Evolutionary conservation across 2,888 invertebrate genomes (phyloP), one percentile per base, ranked within the genome.

Genomic region (Subacronicta megacephala): DNA sequence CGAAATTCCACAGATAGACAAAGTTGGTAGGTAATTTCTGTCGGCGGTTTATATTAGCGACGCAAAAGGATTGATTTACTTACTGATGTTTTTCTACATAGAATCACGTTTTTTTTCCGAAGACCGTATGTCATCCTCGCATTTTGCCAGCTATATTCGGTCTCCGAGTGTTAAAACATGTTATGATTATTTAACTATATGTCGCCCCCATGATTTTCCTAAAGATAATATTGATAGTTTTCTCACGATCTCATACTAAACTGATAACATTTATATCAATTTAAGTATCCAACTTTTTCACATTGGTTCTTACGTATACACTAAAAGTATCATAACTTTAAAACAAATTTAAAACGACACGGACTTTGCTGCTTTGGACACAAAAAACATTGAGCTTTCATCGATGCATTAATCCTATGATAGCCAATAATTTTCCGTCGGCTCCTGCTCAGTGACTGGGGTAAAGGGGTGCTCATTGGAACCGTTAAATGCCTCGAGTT

Each of bases 361-460:
- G 33, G 26, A 17, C 46, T 41, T 35, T 29, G 26, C 12, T 37
- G n/a, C n/a, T n/a, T n/a, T n/a, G 7, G n/a, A 26, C 37, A 49
- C 37, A 50, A 69, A 63, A 56, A 66, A 51, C 31, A 3, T 3
- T 43, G 37, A 38, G 57, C 65, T 56, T 64, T 53, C 51, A 45
- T 64, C 52, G 49, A 15, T 44, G 31, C 42, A 52, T 65, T 47
- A 60, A 72, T 72, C 37, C 35, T 47, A n/a, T 44, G 42, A 57
- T 49, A 51, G 40, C 41, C 35, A 53, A 71, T 71, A 65, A 64
- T 65, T 64, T 71, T 36, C 59, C 50, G 50, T 33, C 20, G 18
- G 45, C 16, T 12, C 31, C 15, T 20, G 44, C n/a, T 41, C 52
- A 37, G 36, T 29, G 35, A 23, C 31, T 37, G n/a, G 13, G 10